Conservation (phyloP, 1,140 invertebrate genomes). For the Caenorhabditis latens region DNA sequence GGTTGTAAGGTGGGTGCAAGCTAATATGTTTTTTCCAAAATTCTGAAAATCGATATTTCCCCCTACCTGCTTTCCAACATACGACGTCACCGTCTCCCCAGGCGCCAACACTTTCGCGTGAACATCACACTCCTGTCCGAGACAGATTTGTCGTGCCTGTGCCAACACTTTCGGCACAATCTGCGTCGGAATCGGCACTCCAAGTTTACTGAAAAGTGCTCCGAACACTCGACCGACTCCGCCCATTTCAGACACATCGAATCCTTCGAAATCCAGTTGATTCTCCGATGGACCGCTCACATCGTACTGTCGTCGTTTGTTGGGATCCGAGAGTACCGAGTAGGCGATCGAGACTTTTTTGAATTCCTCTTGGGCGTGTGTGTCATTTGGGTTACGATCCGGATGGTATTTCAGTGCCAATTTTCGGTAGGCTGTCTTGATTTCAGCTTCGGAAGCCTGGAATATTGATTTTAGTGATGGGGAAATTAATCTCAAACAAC, state of each 20-base stretch:
- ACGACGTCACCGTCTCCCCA: slow-evolving; percentile 63
- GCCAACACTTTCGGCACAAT: slow-evolving; percentile 75
- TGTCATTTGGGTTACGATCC: slow-evolving; percentile 75
- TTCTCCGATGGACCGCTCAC: slow-evolving; percentile 70
- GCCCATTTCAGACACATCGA: slow-evolving; percentile 76
- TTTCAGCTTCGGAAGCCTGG: slow-evolving; percentile 83
- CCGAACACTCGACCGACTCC: slow-evolving; percentile 77
- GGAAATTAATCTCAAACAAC: not conserved
- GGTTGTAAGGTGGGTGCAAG: too few relatives aligned
- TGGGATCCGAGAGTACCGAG: slow-evolving; percentile 77
- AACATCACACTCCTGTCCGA: slow-evolving; percentile 57
- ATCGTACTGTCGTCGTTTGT: slow-evolving; percentile 77
- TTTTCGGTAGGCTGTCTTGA: slow-evolving; percentile 92
- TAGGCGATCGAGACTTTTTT: slow-evolving; percentile 77
- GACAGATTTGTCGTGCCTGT: slow-evolving; percentile 73
- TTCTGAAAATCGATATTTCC: not conserved
- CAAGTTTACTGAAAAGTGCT: slow-evolving; percentile 77
- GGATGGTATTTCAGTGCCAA: slow-evolving; percentile 81
- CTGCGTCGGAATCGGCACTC: slow-evolving; percentile 76
- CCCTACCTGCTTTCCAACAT: slow-evolving; percentile 59
- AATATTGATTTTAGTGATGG: slow-evolving; percentile 79
- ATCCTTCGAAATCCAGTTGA: slow-evolving; percentile 75
- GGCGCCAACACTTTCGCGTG: slow-evolving; percentile 61
- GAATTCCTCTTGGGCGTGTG: slow-evolving; percentile 75
- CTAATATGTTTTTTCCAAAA: not conserved